Conservation (phyloP, 1,140 invertebrate species). For the Drosophila nigromelanica region DNA sequence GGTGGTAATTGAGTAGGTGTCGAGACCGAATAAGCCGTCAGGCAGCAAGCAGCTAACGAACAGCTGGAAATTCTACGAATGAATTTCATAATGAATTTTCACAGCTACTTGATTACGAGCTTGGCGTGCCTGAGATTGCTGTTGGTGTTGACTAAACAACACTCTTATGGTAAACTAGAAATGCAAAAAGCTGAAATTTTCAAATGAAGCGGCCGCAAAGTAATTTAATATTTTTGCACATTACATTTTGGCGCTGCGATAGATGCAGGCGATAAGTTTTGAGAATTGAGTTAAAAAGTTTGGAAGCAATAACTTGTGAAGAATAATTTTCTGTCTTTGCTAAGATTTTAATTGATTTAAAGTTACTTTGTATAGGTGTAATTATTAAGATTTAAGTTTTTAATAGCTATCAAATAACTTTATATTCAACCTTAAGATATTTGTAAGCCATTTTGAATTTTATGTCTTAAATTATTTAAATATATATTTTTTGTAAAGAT, state of each 20-base stretch:
- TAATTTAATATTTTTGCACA: neutral
- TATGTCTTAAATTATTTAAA: too few species aligned
- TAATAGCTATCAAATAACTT: too few species aligned
- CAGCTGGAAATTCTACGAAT: slow-evolving; percentile 39
- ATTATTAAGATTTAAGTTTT: too few species aligned
- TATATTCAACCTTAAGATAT: too few species aligned
- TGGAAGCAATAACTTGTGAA: neutral
- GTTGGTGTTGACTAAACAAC: neutral
- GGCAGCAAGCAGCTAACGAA: slow-evolving; percentile 11
- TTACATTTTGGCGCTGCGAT: too few species aligned
- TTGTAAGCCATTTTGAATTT: too few species aligned
- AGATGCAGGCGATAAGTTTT: neutral
- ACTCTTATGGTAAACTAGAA: slow-evolving; percentile 4
- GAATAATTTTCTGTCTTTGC: too few species aligned
- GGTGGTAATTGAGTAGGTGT: slow-evolving; percentile 30
- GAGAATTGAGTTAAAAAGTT: neutral
- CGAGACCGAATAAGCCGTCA: slow-evolving; percentile 16
- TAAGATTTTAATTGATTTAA: too few species aligned
- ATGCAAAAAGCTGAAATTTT: neutral
- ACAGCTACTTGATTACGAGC: slow-evolving; percentile 17
- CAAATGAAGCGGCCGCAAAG: neutral
- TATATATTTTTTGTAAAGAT: too few species aligned
- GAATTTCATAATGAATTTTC: slow-evolving; percentile 49
- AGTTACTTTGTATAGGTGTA: too few species aligned
- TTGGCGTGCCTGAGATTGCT: slow-evolving; percentile 12